A percentile compares a stretch with the other conserved stretches of the same genome.
phyloP scores from a whole-genome alignment of 2,888 invertebrate species.

The Drosophila maculinotata region DNA sequence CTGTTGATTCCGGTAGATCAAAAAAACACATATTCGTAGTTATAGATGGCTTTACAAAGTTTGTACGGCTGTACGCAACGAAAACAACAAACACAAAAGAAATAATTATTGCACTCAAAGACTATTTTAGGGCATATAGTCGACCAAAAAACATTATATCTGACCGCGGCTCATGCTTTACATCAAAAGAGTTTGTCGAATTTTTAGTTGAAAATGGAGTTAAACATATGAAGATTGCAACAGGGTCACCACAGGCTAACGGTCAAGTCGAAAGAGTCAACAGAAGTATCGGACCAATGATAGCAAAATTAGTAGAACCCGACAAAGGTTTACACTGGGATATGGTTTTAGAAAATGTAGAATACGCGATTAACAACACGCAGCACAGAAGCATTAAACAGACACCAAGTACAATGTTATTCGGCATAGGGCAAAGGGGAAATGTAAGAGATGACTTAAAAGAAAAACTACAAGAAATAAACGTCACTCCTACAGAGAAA shows the following conservation, averaged over 20 bases:
- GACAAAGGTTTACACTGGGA: not conserved
- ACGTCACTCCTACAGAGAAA: not conserved
- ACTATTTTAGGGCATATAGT: no score
- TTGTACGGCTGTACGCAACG: not conserved
- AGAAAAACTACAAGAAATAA: not conserved
- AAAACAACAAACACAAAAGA: not conserved
- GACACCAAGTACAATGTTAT: not conserved
- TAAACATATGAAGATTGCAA: not conserved
- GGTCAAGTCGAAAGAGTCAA: not conserved
- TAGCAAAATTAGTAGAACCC: not conserved
- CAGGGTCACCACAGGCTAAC: conserved; percentile 1
- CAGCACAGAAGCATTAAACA: not conserved
- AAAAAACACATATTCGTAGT: not conserved
- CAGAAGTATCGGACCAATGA: not conserved
- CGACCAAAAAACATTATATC: no score
- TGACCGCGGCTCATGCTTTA: no score
- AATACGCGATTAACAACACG: not conserved
- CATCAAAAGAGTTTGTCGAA: no score
- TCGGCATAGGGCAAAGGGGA: not conserved
- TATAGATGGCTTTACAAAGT: not conserved
- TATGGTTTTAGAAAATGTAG: not conserved
- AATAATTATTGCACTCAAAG: no score
- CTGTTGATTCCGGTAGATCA: no score
- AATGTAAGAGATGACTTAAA: not conserved
- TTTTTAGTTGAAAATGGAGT: no score